Evolutionary conservation across 1,140 invertebrate species (phyloP), one percentile per base, ranked within the genome.

Genomic region (Onthophagus taurus): DNA sequence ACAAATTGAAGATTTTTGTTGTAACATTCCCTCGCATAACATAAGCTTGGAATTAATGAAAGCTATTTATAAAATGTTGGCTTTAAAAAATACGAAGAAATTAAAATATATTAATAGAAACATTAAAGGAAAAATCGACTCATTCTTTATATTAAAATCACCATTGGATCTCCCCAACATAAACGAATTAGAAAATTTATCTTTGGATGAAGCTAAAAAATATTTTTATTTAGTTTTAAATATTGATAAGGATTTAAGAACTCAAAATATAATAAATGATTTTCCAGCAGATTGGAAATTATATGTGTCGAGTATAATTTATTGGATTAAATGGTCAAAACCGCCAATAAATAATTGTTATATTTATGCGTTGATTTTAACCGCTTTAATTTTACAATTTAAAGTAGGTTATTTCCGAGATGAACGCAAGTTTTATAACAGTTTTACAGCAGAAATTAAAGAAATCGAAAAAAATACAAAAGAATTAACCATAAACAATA

Each of bases 1-100:
- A 11, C 85, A 89, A 68, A 72, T 88, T 7, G 87, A 91, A 64
- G 72, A 85, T 53, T 37, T 16, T 37, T 72, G 75, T 51, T 57
- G 57, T 3, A 60, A 70, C 17, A 59, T 68, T 5, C 74, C 81
- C 45, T 70, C 78, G n/a, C 76, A 78, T 49, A 47, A 65, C 13
- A 72, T 77, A 47, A 70, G 75, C 21, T 57, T 80, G 34, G 69
- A 76, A 8, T 76, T 91, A 31, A 53, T 89, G 23, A 63, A 68
- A 53, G 71, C 72, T 77, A 29, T 87, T 77, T 65, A 77, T 76
- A 44, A 65, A 41, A 55, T 90, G 1, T 63, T 72, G 11, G 54
- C 64, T 26, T 49, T 53, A 36, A 42, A 59, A 31, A 53, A 45
- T 54, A 55, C 58, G 6, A 57, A 52, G 38, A 58, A 48, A 47